Evolutionary conservation across 2,113 vertebrate species (phyloP).

Genomic region (Etheostoma cragini): DNA sequence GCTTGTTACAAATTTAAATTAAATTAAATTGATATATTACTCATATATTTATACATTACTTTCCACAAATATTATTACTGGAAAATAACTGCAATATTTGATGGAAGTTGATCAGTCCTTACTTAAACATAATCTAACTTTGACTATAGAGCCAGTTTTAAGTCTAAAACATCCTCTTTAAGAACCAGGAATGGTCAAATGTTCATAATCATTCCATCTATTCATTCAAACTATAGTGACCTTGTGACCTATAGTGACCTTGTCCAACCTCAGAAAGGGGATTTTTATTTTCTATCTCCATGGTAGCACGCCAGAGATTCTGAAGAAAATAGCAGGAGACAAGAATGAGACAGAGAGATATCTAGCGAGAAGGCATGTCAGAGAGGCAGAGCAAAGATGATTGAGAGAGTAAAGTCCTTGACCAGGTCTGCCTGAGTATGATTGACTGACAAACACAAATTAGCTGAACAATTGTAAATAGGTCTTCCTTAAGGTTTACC

Average conservation of each 20-base stretch:
- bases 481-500: conserved; percentile 22
- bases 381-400: conserved; percentile 32
- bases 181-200: neutral
- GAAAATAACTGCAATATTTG: neutral
- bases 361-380: conserved; percentile 15
- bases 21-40: neutral
- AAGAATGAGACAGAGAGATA: conserved; percentile 16
- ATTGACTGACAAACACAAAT: conserved; percentile 30
- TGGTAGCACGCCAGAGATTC: conserved; percentile 27
- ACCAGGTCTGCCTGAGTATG: neutral
- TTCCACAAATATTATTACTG: neutral
- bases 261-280: neutral
- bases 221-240: neutral
- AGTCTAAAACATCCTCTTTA: neutral
- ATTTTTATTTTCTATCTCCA: conserved; percentile 28
- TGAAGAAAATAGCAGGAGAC: conserved; percentile 19
- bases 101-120: neutral
- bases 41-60: neutral
- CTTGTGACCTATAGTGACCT: conserved; percentile 4
- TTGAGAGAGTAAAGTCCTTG: conserved; percentile 27
- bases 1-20: neutral
- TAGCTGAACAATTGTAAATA: conserved; percentile 28
- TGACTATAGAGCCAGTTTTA: neutral
- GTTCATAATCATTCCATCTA: neutral
- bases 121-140: neutral